These are phyloP conservation scores for Pogonomyrmex barbatus DNA, from an alignment of 1,140 invertebrate species.

Conservation along the genomic window DNA sequence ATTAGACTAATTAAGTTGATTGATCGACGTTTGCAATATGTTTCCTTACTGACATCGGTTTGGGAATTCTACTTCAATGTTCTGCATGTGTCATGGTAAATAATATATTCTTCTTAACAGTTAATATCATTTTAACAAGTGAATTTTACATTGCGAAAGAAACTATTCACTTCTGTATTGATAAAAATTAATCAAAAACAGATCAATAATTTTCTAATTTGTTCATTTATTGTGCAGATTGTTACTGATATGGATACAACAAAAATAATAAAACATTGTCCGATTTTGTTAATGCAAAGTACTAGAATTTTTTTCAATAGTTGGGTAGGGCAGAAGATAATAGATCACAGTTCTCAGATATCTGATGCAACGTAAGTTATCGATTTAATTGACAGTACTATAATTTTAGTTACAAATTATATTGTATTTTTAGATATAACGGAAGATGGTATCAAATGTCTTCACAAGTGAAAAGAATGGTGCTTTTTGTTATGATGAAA, in stretches of 20 bases:
- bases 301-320: not conserved
- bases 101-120: not conserved
- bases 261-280: not conserved
- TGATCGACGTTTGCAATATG: slow-evolving; percentile 9
- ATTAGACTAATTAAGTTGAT: slow-evolving; percentile 15
- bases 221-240: not conserved
- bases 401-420: not conserved
- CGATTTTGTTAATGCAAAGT: not conserved
- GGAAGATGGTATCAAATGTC: slow-evolving; percentile 15
- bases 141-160: not conserved
- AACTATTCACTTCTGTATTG: not conserved
- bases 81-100: slow-evolving; percentile 20
- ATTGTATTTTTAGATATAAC: slow-evolving; percentile 28
- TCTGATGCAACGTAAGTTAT: slow-evolving; percentile 12
- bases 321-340: slow-evolving; percentile 16
- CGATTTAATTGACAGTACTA: not conserved
- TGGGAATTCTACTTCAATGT: slow-evolving; percentile 27
- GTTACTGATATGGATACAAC: not conserved
- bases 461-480: not conserved
- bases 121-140: not conserved
- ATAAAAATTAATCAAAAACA: no score
- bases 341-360: slow-evolving; percentile 38
- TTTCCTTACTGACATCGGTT: not conserved
- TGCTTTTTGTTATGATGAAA: slow-evolving; percentile 10
- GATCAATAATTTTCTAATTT: not conserved